phyloP scores from a whole-genome alignment of 2,113 vertebrate genomes.

The Plecotus auritus region DNA sequence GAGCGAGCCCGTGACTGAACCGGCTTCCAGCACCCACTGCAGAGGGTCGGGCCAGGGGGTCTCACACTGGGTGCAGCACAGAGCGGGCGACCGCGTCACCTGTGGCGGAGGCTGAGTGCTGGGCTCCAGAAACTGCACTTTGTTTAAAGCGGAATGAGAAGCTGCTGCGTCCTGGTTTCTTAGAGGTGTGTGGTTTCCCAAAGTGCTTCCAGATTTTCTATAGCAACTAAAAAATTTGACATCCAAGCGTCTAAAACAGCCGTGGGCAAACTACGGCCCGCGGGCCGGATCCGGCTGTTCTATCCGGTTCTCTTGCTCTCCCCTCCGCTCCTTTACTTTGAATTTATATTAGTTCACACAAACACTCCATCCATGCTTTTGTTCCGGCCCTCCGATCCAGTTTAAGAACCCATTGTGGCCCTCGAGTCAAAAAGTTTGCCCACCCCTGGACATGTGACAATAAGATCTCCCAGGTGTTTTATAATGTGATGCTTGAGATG shows the following conservation, averaged over 20 bases:
- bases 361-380: no score
- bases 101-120: neutral
- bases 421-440: no score
- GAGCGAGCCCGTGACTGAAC: conserved; percentile 68
- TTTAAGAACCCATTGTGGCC: no score
- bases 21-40: neutral
- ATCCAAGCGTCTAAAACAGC: neutral
- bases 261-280: no score
- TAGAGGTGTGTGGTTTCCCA: neutral
- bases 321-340: no score
- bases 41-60: no score
- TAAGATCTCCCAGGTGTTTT: neutral
- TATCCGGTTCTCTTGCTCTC: no score
- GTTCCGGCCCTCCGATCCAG: no score
- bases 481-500: neutral
- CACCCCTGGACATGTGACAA: neutral
- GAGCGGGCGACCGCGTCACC: neutral
- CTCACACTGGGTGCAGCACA: no score
- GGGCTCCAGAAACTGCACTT: rapidly evolving
- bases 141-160: neutral
- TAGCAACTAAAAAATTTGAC: neutral
- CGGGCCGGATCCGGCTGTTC: no score
- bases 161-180: neutral
- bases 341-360: no score
- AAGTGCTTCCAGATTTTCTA: neutral